Conservation (phyloP, 2,888 invertebrate species). For the Synergus japonicus region DNA sequence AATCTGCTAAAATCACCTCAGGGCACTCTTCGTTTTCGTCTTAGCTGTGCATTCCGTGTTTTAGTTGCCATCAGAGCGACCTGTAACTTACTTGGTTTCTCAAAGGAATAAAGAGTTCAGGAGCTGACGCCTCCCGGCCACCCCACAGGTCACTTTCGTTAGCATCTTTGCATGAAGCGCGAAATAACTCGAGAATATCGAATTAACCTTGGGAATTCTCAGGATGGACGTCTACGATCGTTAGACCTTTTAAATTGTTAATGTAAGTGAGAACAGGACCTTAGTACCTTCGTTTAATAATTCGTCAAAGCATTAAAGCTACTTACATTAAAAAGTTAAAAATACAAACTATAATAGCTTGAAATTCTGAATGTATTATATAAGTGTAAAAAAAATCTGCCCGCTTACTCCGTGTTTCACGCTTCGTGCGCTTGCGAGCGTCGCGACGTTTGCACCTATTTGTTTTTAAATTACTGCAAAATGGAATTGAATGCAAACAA, state of each 20-base stretch:
- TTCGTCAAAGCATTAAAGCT: no score
- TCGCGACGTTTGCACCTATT: no score
- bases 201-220: conserved; percentile 26
- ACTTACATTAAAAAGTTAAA: no score
- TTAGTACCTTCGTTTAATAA: no score
- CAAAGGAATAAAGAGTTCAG: conserved; percentile 36
- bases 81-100: conserved; percentile 8
- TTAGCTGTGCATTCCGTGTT: conserved; percentile 35
- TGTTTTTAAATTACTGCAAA: no score
- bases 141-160: conserved; percentile 8
- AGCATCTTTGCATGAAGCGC: conserved; percentile 26
- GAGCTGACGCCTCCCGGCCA: conserved; percentile 24
- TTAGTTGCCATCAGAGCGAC: conserved; percentile 30
- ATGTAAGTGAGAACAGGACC: no score
- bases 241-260: neutral
- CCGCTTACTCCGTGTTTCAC: no score
- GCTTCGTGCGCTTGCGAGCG: no score
- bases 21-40: conserved; percentile 43
- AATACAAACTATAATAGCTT: no score
- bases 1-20: conserved; percentile 44
- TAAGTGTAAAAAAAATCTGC: no score
- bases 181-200: conserved; percentile 31
- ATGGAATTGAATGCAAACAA: no score
- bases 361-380: no score
- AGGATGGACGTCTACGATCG: neutral